A percentile compares a stretch with the other conserved stretches of the same genome.
These are phyloP conservation scores for Callinectes sapidus DNA, from an alignment of 2,888 invertebrate genomes.

Conservation along the genomic window DNA sequence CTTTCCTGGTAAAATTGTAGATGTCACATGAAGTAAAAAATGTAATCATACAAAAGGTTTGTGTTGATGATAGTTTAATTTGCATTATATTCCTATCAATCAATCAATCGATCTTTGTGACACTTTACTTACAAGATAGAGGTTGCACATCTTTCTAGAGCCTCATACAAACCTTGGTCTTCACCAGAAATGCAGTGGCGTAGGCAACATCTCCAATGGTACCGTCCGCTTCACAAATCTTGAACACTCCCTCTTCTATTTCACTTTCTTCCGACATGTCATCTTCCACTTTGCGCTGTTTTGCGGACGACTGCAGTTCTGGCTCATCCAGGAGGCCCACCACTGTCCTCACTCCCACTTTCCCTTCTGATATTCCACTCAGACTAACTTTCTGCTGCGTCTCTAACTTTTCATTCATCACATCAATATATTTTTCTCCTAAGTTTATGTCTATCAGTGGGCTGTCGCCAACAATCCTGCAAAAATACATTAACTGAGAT, in stretches of 20 bases:
- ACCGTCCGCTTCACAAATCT: neutral
- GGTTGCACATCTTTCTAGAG: neutral
- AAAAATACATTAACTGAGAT: neutral
- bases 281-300: neutral
- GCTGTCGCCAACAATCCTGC: neutral
- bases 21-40: neutral
- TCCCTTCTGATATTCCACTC: neutral
- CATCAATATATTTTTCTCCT: neutral
- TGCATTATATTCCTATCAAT: too few relatives aligned
- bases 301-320: neutral
- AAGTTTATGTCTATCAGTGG: neutral
- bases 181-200: neutral
- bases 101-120: too few relatives aligned
- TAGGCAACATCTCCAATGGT: conserved; percentile 8
- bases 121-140: neutral
- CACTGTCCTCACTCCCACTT: neutral
- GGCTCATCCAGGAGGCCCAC: neutral
- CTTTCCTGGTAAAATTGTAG: neutral
- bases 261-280: neutral
- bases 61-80: too few relatives aligned
- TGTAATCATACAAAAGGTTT: neutral
- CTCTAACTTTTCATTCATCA: neutral
- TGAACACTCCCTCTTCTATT: neutral
- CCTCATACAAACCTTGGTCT: neutral
- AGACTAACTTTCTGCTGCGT: neutral